Base-by-base conservation (phyloP, 1,140 invertebrate genomes). In the Bombus superbus region DNA sequence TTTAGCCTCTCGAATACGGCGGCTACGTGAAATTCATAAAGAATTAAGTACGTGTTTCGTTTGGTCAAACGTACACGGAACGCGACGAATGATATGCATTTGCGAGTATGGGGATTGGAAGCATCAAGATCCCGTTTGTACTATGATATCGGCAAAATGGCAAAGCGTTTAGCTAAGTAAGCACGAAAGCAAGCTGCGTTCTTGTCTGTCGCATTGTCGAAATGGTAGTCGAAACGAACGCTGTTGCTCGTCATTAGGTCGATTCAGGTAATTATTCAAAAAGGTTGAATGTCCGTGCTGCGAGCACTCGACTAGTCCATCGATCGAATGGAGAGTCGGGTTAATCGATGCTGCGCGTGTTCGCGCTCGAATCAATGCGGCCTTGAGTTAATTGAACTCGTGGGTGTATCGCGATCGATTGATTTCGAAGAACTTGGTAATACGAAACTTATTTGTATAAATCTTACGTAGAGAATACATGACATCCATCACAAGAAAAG, bases 211-310 rank as follows among this genome's bases (percentile, higher is more conserved):
- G 35, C 64, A 47, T 59, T 9, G 40, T 78, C 53, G 53, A 71
- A 76, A 71, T 38, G 32, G 9, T 4, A 47, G 28, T 53, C 47
- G 74, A 78, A 85, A 53, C 77, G 68, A 73, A 85, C 57, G 57
- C 68, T 53, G 57, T 68, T 81, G 53, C 78, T 74, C 68, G 68
- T 74, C 83, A 69, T 81, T 74, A 74, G 47, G 71, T 85, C 69
- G 71, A 85, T 85, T 85, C 66, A 69, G 35, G 35, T 68, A 75
- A 85, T 85, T 85, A 85, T 40, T 35, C 78, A 59, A 35, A 85
- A 81, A 81, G 71, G 57, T 81, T 69, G 78, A 73, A 81, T 85
- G 78, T 68, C 78, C 71, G 78, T 74, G 59, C 42, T 4, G 40
- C 59, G 25, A 77, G 44, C 22, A 76, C 53, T 64, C 66, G n/a